Evolutionary conservation across 2,113 vertebrate genomes (phyloP).

Genomic region (Callionymus lyra): DNA sequence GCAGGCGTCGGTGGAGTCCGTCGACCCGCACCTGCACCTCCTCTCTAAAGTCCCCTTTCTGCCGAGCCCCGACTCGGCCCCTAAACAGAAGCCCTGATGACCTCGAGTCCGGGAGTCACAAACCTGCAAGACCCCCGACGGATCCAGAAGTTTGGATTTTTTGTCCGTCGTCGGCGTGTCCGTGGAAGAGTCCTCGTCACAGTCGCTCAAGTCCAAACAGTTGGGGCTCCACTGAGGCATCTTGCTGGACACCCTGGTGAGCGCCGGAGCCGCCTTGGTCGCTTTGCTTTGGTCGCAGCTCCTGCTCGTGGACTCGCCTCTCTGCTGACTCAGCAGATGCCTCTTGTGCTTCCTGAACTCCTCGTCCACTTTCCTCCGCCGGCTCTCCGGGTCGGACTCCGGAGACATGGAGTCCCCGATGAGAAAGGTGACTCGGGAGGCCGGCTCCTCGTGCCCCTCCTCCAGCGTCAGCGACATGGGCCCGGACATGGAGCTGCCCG

Average conservation of each 20-base stretch:
- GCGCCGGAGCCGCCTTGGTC: constrained; percentile 46
- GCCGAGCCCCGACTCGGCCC: constrained; percentile 9
- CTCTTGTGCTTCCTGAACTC: constrained; percentile 76
- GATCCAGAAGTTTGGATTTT: constrained; percentile 49
- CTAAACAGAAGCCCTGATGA: background rate
- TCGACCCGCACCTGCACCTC: constrained; percentile 46
- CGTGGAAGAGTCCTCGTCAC: constrained; percentile 82
- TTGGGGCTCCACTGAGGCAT: constrained; percentile 73
- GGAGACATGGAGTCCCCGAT: constrained; percentile 97
- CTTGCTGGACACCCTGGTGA: constrained; percentile 63
- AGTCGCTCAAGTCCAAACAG: constrained; percentile 67
- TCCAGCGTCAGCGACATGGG: constrained; percentile 30
- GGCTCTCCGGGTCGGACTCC: constrained; percentile 88
- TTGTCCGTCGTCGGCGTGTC: constrained; percentile 82
- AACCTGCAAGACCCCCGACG: constrained; percentile 6
- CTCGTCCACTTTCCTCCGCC: constrained; percentile 73
- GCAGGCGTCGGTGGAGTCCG: constrained; percentile 40
- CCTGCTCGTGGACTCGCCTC: constrained; percentile 32
- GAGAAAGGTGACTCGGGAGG: constrained; percentile 89
- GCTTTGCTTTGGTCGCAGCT: constrained; percentile 78
- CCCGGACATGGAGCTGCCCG: constrained; percentile 7
- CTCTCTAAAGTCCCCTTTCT: constrained; percentile 19
- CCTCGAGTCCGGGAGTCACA: constrained; percentile 1
- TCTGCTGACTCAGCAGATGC: constrained; percentile 27
- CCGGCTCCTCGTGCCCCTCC: constrained; percentile 51